Percentiles rank a stretch among this genome's conserved stretches.
These are phyloP conservation scores for Onychostruthus taczanowskii DNA, from an alignment of 2,113 vertebrate genomes.

Conservation along the genomic window DNA sequence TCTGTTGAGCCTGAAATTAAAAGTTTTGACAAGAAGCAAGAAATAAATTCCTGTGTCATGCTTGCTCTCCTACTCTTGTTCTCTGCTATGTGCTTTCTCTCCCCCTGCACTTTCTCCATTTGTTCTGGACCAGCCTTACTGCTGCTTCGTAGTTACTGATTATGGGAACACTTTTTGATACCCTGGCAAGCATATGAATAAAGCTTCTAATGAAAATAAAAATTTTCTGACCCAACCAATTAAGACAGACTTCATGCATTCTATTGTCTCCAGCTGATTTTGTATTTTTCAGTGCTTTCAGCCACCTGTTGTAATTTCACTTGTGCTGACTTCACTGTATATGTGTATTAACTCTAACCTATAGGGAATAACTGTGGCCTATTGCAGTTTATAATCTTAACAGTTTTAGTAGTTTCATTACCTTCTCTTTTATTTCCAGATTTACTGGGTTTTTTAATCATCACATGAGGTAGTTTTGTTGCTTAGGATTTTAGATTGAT, in stretches of 20 bases:
- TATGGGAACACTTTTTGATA: conserved; percentile 30
- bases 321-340: not conserved
- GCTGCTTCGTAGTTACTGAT: not conserved
- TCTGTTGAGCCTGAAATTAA: conserved; percentile 71
- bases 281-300: conserved; percentile 4
- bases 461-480: not conserved
- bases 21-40: conserved; percentile 64
- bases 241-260: not conserved
- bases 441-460: not conserved
- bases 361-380: not conserved
- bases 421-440: not conserved
- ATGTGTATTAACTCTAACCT: not conserved
- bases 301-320: not conserved
- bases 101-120: not conserved
- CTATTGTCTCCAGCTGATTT: conserved; percentile 16
- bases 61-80: not conserved
- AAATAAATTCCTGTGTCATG: not conserved
- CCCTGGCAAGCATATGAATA: not conserved
- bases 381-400: not conserved
- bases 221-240: not conserved
- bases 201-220: conserved; percentile 12
- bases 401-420: not conserved
- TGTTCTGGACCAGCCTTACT: not conserved
- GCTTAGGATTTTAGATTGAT: conserved; percentile 6
- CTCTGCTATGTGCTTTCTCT: not conserved